Base-by-base conservation (phyloP, 2,888 invertebrate species). In the Agrotis exclamationis region DNA sequence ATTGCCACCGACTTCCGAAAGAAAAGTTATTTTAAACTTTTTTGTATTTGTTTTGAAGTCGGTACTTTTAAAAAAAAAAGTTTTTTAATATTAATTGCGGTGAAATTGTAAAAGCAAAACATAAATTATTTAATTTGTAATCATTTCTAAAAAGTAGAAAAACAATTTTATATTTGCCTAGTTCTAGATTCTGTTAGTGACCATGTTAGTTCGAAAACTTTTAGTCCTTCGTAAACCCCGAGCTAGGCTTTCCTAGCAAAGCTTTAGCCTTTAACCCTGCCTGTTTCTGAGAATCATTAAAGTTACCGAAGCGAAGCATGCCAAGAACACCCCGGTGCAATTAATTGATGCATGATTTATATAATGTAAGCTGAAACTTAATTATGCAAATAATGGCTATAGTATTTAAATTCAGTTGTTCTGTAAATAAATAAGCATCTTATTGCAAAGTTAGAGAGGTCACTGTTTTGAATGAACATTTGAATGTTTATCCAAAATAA, bases 401-500 rank as follows among this genome's bases (percentile, higher is more conserved):
- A 39, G 39, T 11, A 39, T 39, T 6, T 33, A 33, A 33, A 33
- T 33, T 9, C 39, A 39, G 39, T 39, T 39, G 18, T 18, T 18
- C 54, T 28, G n/a, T 14, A n/a, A 56, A 33, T 64, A 28, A 39
- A 44, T 22, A 18, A 14, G 24, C n/a, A 0, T 28, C 13, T 54
- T 64, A 54, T 74, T 51, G 22, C 28, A 11, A 59, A 73, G 20
- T n/a, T 51, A 13, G 24, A 56, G 16, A 51, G 22, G 51, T 56
- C 20, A 57, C 18, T 20, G 39, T 1, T 39, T 54, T 16, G 39
- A 63, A 39, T 62, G 54, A 20, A 47, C 13, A 7, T 22, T 48
- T 22, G 18, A 39, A 4, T 1, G 1, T 33, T 57, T 22, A 45
- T 44, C 14, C 5, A 64, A n/a, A 51, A 50, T 6, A 13, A 20